A percentile compares a stretch with the other conserved stretches of the same genome.
phyloP scores from a whole-genome alignment of 1,140 invertebrate genomes.

The Drosophila truncata region DNA sequence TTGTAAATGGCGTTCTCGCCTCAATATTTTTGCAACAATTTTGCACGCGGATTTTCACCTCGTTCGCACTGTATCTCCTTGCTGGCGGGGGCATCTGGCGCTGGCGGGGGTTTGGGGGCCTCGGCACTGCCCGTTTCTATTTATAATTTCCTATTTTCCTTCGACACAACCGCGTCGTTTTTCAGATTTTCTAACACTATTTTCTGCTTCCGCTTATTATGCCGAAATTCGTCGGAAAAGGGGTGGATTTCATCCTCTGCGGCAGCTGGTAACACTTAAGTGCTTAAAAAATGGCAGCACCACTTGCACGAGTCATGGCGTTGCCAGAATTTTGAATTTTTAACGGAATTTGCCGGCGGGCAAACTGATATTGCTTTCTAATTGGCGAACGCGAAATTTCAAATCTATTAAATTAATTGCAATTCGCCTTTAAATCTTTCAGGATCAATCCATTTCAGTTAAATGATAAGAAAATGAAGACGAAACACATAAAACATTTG shows the following conservation, averaged over 20 bases:
- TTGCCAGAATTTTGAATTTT: too few relatives aligned
- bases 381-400: too few relatives aligned
- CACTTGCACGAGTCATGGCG: too few relatives aligned
- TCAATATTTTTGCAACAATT: conserved; percentile 74
- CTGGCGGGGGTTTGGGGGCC: conserved; percentile 28
- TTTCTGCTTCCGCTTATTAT: conserved; percentile 1
- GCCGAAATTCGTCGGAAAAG: neutral
- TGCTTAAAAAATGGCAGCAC: too few relatives aligned
- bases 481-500: too few relatives aligned
- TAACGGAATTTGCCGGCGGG: too few relatives aligned
- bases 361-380: too few relatives aligned
- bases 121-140: conserved; percentile 45
- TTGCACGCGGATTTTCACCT: conserved; percentile 53
- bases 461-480: too few relatives aligned
- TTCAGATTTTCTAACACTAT: conserved; percentile 20
- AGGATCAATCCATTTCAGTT: too few relatives aligned
- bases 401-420: too few relatives aligned
- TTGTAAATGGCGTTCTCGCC: conserved; percentile 75
- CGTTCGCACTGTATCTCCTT: conserved; percentile 47
- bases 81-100: conserved; percentile 24
- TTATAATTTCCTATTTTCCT: conserved; percentile 46
- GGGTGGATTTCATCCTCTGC: neutral
- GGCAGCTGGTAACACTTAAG: neutral
- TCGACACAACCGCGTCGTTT: conserved; percentile 40
- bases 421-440: too few relatives aligned